A percentile compares a stretch with the other conserved stretches of the same genome.
Conservation (phyloP, 2,113 vertebrate species). For the Oceanodroma tethys region DNA sequence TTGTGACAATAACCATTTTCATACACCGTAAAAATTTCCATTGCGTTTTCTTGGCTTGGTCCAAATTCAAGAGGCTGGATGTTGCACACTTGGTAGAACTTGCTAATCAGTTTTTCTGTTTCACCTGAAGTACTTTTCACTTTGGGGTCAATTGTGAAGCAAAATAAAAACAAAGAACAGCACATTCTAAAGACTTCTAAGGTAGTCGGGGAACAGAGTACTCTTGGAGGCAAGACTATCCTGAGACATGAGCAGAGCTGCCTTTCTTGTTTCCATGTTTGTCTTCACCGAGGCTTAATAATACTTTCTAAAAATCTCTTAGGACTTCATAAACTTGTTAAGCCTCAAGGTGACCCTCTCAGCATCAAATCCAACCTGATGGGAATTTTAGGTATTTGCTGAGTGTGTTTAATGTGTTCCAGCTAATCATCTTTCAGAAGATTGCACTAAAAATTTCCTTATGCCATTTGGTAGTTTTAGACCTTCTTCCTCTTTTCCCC, state of each 20-base stretch:
- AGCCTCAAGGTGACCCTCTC: neutral
- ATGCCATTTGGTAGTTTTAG: neutral
- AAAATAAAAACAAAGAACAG: neutral
- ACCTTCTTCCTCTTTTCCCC: neutral
- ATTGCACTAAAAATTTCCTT: neutral
- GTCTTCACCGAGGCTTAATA: neutral
- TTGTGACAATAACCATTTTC: neutral
- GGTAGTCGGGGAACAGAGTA: neutral
- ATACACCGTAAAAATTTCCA: neutral
- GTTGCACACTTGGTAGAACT: neutral
- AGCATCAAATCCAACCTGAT: neutral
- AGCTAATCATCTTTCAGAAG: neutral
- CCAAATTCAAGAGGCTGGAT: neutral
- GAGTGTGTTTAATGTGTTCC: neutral
- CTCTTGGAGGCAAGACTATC: neutral
- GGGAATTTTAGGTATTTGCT: neutral
- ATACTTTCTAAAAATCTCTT: neutral
- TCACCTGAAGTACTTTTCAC: slow-evolving; percentile 23
- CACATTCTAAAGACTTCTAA: neutral
- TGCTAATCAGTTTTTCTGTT: neutral
- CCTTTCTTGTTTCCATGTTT: neutral
- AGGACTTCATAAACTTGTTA: neutral
- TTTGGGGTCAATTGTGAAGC: neutral
- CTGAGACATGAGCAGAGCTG: neutral
- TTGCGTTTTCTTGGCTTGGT: neutral